Percentiles rank a stretch among this genome's conserved stretches.
These are phyloP conservation scores for Ridgeia piscesae DNA, from an alignment of 1,140 invertebrate species.

Conservation along the genomic window DNA sequence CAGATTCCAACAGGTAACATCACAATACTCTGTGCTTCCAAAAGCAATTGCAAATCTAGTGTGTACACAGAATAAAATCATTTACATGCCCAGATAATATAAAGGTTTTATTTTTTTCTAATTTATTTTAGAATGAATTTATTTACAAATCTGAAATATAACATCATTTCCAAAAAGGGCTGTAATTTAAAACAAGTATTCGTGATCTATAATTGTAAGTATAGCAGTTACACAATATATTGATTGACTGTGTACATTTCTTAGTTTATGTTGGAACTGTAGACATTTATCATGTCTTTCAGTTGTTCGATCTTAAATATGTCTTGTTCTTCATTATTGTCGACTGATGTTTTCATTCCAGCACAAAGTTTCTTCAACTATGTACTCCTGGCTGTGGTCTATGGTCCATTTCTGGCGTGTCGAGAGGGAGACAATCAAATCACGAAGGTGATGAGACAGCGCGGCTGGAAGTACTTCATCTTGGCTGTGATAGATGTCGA, in stretches of 20 bases:
- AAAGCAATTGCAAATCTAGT: background rate
- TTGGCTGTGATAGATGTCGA: conserved; percentile 79
- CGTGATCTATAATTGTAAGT: background rate
- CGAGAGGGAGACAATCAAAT: conserved; percentile 67
- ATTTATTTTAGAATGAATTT: conserved; percentile 2
- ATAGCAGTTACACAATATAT: too few relatives aligned
- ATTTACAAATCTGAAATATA: background rate
- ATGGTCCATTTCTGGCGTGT: conserved; percentile 74
- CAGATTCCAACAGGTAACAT: conserved; percentile 70
- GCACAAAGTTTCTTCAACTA: conserved; percentile 82
- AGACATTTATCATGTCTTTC: background rate
- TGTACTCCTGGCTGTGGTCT: conserved; percentile 73
- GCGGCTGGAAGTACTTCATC: conserved; percentile 74
- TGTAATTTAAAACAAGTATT: background rate
- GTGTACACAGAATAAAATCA: background rate
- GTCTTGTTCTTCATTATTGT: conserved; percentile 21
- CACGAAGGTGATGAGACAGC: conserved; percentile 68
- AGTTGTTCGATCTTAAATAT: background rate
- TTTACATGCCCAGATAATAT: background rate
- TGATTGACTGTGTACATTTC: background rate
- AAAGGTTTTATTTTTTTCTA: background rate
- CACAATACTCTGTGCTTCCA: background rate
- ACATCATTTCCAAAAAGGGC: background rate
- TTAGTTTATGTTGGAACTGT: background rate
- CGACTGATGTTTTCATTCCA: conserved; percentile 47